Conservation (phyloP, 1,140 invertebrate species). For the Dendrolimus punctatus region DNA sequence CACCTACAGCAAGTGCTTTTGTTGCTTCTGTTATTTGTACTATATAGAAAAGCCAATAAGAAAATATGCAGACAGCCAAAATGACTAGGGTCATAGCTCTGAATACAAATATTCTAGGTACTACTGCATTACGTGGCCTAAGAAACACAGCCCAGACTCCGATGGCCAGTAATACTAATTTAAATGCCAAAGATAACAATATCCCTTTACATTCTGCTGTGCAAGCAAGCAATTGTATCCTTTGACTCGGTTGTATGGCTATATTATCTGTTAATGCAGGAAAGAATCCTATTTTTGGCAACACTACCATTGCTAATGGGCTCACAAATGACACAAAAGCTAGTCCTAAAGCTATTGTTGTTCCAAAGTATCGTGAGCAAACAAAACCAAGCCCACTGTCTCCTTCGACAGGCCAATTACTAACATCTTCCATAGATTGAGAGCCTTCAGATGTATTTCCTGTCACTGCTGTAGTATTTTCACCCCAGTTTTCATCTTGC, state of each 20-base stretch:
- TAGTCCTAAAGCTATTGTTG: slow-evolving; percentile 82
- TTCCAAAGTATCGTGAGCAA: slow-evolving; percentile 86
- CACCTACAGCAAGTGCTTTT: slow-evolving; percentile 82
- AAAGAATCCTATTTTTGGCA: slow-evolving; percentile 91
- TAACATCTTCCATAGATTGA: slow-evolving; percentile 92
- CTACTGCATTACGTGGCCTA: slow-evolving; percentile 83
- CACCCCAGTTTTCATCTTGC: slow-evolving; percentile 98
- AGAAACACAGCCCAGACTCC: slow-evolving; percentile 94
- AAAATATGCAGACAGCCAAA: slow-evolving; percentile 93
- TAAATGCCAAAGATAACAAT: slow-evolving; percentile 92
- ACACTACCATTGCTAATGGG: slow-evolving; percentile 93
- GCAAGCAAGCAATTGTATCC: slow-evolving; percentile 58
- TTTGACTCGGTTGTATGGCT: slow-evolving; percentile 59
- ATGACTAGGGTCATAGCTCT: slow-evolving; percentile 90
- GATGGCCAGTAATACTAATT: slow-evolving; percentile 90
- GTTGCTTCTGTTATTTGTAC: slow-evolving; percentile 90
- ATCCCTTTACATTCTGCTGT: slow-evolving; percentile 84
- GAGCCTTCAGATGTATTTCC: slow-evolving; percentile 97
- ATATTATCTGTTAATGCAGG: slow-evolving; percentile 71
- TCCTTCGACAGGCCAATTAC: slow-evolving; percentile 83
- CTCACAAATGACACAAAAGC: slow-evolving; percentile 90
- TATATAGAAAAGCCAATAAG: slow-evolving; percentile 98
- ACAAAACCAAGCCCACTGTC: slow-evolving; percentile 81
- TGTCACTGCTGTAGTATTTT: slow-evolving; percentile 97
- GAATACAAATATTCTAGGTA: slow-evolving; percentile 95